phyloP scores from a whole-genome alignment of 2,113 vertebrate species.

The Tautogolabrus adspersus region DNA sequence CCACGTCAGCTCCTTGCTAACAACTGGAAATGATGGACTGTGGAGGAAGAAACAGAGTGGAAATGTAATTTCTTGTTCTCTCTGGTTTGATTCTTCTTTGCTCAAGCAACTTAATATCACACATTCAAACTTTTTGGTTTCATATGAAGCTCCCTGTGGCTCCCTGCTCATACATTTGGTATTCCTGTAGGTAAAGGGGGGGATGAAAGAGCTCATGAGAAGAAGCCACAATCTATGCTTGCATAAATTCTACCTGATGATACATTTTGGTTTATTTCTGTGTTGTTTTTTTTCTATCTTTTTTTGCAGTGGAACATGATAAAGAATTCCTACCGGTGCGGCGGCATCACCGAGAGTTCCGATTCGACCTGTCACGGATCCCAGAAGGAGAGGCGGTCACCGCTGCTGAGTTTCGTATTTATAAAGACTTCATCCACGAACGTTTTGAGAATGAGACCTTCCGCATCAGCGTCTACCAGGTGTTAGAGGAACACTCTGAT shows the following conservation, averaged over 20 bases:
- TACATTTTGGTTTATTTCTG: neutral
- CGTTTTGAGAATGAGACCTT: conserved; percentile 95
- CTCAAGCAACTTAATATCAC: conserved; percentile 29
- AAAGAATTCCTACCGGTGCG: conserved; percentile 92
- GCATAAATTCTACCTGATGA: conserved; percentile 1
- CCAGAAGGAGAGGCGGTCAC: conserved; percentile 96
- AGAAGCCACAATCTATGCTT: neutral
- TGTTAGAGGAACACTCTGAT: conserved; percentile 92
- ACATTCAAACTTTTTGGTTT: conserved; percentile 10
- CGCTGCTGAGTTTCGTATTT: conserved; percentile 95
- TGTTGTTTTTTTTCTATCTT: conserved; percentile 6
- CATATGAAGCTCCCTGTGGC: conserved; percentile 13
- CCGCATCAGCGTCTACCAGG: conserved; percentile 95
- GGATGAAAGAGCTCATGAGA: neutral
- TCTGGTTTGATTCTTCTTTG: neutral
- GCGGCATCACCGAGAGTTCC: conserved; percentile 93
- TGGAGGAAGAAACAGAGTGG: neutral
- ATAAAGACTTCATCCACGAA: conserved; percentile 94
- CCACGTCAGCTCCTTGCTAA: conserved; percentile 43
- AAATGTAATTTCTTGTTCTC: too few relatives aligned
- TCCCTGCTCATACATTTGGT: conserved; percentile 5
- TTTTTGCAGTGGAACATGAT: conserved; percentile 92
- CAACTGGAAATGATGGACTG: conserved; percentile 6
- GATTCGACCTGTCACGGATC: conserved; percentile 94
- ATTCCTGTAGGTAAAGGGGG: neutral